These are phyloP conservation scores for Cyaniris semiargus DNA, from an alignment of 2,888 invertebrate genomes.

Conservation along the genomic window DNA sequence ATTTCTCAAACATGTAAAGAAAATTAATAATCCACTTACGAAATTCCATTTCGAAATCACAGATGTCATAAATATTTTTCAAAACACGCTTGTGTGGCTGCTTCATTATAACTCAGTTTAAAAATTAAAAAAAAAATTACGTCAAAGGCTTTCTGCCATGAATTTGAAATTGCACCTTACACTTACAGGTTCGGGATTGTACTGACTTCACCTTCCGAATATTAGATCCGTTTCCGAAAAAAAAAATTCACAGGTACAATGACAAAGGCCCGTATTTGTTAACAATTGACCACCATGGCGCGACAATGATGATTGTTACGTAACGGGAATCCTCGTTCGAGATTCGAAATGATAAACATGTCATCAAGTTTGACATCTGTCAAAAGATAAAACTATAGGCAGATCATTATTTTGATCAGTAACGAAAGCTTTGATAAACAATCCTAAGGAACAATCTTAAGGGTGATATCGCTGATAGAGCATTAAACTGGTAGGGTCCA, in stretches of 20 bases:
- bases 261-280: slow-evolving; percentile 57
- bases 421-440: not conserved
- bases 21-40: slow-evolving; percentile 53
- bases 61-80: slow-evolving; percentile 47
- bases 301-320: slow-evolving; percentile 38
- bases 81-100: slow-evolving; percentile 60
- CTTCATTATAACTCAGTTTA: slow-evolving; percentile 58
- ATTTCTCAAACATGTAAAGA: slow-evolving; percentile 23
- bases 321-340: slow-evolving; percentile 38
- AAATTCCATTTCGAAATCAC: slow-evolving; percentile 56
- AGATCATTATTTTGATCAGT: not conserved
- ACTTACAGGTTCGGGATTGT: slow-evolving; percentile 64
- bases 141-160: slow-evolving; percentile 37
- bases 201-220: slow-evolving; percentile 64
- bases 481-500: not conserved
- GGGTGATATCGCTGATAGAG: not conserved
- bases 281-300: slow-evolving; percentile 42
- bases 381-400: slow-evolving; percentile 32
- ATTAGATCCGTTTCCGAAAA: slow-evolving; percentile 74
- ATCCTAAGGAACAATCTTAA: not conserved
- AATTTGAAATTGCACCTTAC: slow-evolving; percentile 65
- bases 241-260: slow-evolving; percentile 68
- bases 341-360: slow-evolving; percentile 37
- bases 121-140: slow-evolving; percentile 32
- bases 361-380: slow-evolving; percentile 37